Percentiles rank a stretch among this genome's conserved stretches.
phyloP scores from a whole-genome alignment of 2,888 invertebrate genomes.

The Auanema freiburgensis region DNA sequence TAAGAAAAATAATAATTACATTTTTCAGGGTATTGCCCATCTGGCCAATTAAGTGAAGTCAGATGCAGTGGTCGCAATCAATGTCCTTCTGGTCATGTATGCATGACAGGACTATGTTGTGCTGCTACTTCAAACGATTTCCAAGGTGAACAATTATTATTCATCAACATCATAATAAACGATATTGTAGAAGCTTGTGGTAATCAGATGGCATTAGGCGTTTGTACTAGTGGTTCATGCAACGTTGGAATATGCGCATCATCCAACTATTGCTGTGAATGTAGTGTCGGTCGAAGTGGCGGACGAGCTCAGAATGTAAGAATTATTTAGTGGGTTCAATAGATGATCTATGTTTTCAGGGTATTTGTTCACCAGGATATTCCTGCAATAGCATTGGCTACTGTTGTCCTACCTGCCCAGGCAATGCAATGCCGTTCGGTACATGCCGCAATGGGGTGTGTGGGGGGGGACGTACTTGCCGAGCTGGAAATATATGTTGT shows the following conservation, averaged over 20 bases:
- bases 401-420: conserved; percentile 58
- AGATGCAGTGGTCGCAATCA: conserved; percentile 52
- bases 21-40: conserved; percentile 50
- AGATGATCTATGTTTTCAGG: conserved; percentile 24
- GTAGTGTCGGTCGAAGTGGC: conserved; percentile 52
- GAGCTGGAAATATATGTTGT: conserved; percentile 60
- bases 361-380: conserved; percentile 52
- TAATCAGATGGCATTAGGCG: conserved; percentile 46
- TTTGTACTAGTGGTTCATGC: conserved; percentile 47
- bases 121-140: conserved; percentile 51
- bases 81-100: conserved; percentile 51
- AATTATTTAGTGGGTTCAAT: no score
- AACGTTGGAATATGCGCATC: conserved; percentile 45
- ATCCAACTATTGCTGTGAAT: conserved; percentile 61
- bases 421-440: conserved; percentile 51
- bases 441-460: conserved; percentile 48
- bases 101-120: conserved; percentile 61
- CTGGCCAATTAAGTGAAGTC: conserved; percentile 54
- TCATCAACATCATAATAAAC: neutral
- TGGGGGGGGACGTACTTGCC: conserved; percentile 50
- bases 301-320: conserved; percentile 55
- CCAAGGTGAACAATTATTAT: conserved; percentile 30
- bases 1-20: neutral
- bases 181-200: conserved; percentile 53
- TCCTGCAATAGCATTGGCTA: conserved; percentile 53